Evolutionary conservation across 2,888 invertebrate species (phyloP).

Genomic region (Fragum fragum): DNA sequence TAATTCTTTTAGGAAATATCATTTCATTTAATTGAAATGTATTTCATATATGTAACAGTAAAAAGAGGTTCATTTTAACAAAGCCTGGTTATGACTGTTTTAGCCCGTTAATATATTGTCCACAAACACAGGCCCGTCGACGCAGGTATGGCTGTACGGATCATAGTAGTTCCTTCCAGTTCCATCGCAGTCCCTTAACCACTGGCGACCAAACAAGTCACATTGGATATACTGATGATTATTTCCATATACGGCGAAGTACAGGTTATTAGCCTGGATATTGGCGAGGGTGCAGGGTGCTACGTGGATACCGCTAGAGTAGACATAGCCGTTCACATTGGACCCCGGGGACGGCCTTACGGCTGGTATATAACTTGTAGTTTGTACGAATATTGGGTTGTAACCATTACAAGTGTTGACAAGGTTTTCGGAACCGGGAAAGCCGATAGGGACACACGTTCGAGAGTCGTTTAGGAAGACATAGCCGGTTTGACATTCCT

Average conservation of each 20-base stretch:
- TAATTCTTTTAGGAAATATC: no score
- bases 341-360: background rate
- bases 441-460: slow-evolving; percentile 61
- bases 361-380: background rate
- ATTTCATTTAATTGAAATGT: no score
- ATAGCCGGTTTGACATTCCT: slow-evolving; percentile 58
- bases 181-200: slow-evolving; percentile 59
- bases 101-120: no score
- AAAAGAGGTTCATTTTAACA: no score
- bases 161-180: slow-evolving; percentile 69
- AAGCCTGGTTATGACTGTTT: no score
- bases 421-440: slow-evolving; percentile 48
- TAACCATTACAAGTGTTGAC: slow-evolving; percentile 47
- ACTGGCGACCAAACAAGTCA: slow-evolving; percentile 66
- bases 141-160: slow-evolving; percentile 83
- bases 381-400: background rate
- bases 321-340: slow-evolving; percentile 26
- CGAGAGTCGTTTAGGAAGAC: slow-evolving; percentile 47
- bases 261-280: slow-evolving; percentile 48
- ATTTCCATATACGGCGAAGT: slow-evolving; percentile 61
- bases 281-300: slow-evolving; percentile 66
- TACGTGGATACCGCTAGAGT: slow-evolving; percentile 19
- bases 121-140: slow-evolving; percentile 76
- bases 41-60: no score
- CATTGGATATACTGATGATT: slow-evolving; percentile 75